Percentiles rank a stretch among this genome's conserved stretches.
phyloP scores from a whole-genome alignment of 2,888 invertebrate genomes.

The Ligdia adustata region DNA sequence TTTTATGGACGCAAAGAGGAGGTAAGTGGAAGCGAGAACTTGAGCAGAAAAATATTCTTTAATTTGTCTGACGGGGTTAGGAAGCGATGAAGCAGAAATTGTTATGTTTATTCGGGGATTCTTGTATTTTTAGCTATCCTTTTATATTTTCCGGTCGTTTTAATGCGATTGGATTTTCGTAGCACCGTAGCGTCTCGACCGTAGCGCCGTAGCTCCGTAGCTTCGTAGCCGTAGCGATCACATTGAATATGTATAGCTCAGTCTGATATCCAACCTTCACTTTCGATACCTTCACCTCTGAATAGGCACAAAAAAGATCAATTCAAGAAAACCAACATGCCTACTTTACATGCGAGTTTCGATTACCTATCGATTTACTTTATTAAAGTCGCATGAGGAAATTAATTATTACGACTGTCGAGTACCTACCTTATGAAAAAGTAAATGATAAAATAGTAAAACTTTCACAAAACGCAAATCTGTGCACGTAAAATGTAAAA shows the following conservation, averaged over 20 bases:
- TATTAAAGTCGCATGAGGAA: constrained; percentile 21
- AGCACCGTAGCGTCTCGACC: constrained; percentile 48
- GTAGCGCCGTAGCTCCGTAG: constrained; percentile 42
- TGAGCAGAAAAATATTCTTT: constrained; percentile 75
- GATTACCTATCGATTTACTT: constrained; percentile 32
- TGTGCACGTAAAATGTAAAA: neutral
- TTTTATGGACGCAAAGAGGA: constrained; percentile 73
- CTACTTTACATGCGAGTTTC: constrained; percentile 36
- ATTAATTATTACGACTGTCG: neutral
- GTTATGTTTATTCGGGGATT: constrained; percentile 74
- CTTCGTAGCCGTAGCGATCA: constrained; percentile 44
- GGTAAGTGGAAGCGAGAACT: constrained; percentile 63
- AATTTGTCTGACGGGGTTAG: constrained; percentile 73
- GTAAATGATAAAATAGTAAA: neutral
- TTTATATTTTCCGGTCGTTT: constrained; percentile 64
- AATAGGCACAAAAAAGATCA: constrained; percentile 46
- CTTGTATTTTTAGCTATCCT: constrained; percentile 63
- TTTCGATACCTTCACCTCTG: constrained; percentile 51
- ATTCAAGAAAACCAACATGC: constrained; percentile 43
- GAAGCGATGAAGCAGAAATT: constrained; percentile 75
- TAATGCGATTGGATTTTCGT: constrained; percentile 73
- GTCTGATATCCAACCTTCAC: constrained; percentile 57
- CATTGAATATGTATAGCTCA: constrained; percentile 68
- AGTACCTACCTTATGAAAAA: neutral
- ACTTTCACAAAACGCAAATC: neutral